Base-by-base conservation (phyloP, 2,113 vertebrate species). In the Trogon surrucura region DNA sequence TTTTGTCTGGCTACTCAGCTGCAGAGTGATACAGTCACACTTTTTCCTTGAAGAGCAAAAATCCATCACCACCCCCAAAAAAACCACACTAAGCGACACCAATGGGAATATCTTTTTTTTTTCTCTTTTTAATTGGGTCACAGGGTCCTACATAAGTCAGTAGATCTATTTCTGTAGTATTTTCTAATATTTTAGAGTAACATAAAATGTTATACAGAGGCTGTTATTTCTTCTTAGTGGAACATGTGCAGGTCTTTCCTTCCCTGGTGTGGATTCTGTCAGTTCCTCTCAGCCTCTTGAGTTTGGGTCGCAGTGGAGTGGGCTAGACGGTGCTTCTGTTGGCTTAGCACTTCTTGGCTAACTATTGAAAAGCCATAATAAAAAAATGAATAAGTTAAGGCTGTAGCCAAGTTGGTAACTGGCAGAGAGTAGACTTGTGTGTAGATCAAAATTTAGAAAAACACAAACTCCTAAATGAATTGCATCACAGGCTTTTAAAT, bases 121-220 rank as follows among this genome's bases (percentile, higher is more conserved):
- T 36, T 36, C n/a, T 20, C 30, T 83, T 85, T 81, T 75, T 54
- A 95, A 92, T 45, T 94, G 92, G 93, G 90, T 95, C 92, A 89
- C 0, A 2, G 25, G 94, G 96, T 94, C 77, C 96, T 94, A 77
- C 91, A 75, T 88, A 96, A 94, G 71, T 85, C 82, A 89, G 47
- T 50, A 88, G 47, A 81, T 85, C 75, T 95, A 78, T 96, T 95
- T 88, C 93, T 72, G 92, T 95, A 87, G 47, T 67, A 93, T 95
- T 92, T 67, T 87, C 38, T 88, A 78, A 65, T 85, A 78, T 77
- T 92, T 92, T 61, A 3, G 2, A 80, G 5, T 88, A 78, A 72
- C 14, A 23, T 41, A 38, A 80, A 54, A 62, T 29, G 26, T 53
- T 80, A 9, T 6, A 3, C 5, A 18, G 71, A 56, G 32, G 14